phyloP scores from a whole-genome alignment of 2,797 vertebrate genomes.

The Scolopax rusticola region DNA sequence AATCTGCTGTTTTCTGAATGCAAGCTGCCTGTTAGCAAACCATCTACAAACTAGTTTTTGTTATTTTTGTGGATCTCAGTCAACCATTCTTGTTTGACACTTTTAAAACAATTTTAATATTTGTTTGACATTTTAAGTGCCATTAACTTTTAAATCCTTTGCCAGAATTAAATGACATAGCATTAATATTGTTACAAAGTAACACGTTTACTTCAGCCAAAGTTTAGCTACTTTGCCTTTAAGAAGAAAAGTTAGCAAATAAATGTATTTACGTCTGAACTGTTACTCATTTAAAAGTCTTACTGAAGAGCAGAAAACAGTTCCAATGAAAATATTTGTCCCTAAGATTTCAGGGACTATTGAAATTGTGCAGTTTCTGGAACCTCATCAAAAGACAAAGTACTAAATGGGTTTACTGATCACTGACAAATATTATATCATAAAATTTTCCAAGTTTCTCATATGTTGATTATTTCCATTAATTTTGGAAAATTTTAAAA shows the following conservation, averaged over 20 bases:
- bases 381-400: slow-evolving; percentile 5
- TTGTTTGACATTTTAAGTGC: neutral
- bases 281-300: neutral
- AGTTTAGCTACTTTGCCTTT: neutral
- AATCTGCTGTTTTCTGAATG: neutral
- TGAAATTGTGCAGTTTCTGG: neutral
- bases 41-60: neutral
- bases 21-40: neutral
- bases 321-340: slow-evolving; percentile 40
- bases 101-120: neutral
- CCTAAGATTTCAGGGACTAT: neutral
- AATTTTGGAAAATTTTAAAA: neutral
- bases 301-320: neutral
- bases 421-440: neutral
- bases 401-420: neutral
- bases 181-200: neutral
- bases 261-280: neutral
- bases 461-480: neutral
- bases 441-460: neutral
- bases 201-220: neutral
- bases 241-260: neutral
- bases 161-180: neutral
- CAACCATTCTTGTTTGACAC: neutral
- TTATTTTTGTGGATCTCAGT: neutral
- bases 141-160: neutral